A percentile compares a stretch with the other conserved stretches of the same genome.
Conservation (phyloP, 2,888 invertebrate genomes). For the Helleia helle region DNA sequence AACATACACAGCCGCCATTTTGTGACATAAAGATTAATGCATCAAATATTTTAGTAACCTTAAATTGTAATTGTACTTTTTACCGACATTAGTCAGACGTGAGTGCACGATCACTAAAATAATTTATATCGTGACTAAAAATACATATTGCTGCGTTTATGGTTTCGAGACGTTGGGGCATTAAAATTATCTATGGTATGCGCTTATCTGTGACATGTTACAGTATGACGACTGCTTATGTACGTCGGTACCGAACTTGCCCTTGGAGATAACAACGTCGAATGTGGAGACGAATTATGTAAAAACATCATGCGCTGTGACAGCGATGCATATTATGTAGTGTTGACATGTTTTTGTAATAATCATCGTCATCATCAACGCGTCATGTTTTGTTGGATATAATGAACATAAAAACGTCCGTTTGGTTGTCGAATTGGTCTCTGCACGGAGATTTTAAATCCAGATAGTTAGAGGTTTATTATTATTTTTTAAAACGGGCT, state of each 20-base stretch:
- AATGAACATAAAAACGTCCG: too few relatives aligned
- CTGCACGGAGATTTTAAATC: too few relatives aligned
- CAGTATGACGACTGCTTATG: constrained; percentile 32
- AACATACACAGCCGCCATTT: not conserved
- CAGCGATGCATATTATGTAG: not conserved
- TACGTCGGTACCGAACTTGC: constrained; percentile 31
- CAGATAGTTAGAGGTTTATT: too few relatives aligned
- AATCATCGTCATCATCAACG: too few relatives aligned
- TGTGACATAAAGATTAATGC: not conserved
- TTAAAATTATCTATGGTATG: constrained; percentile 54
- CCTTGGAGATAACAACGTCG: constrained; percentile 55
- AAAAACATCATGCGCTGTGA: constrained; percentile 23
- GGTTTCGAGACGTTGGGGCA: constrained; percentile 22
- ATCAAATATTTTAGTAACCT: not conserved
- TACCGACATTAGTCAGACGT: constrained; percentile 1
- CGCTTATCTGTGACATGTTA: constrained; percentile 23
- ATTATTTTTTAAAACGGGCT: too few relatives aligned
- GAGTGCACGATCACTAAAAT: constrained; percentile 8
- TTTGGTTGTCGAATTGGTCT: too few relatives aligned
- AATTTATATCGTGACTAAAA: constrained; percentile 4
- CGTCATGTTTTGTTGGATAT: too few relatives aligned
- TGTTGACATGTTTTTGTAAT: too few relatives aligned
- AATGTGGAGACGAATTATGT: constrained; percentile 37
- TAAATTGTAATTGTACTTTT: not conserved
- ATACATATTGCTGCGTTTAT: constrained; percentile 7